A percentile compares a stretch with the other conserved stretches of the same genome.
These are phyloP conservation scores for Achatina immaculata DNA, from an alignment of 1,140 invertebrate genomes.

Conservation along the genomic window DNA sequence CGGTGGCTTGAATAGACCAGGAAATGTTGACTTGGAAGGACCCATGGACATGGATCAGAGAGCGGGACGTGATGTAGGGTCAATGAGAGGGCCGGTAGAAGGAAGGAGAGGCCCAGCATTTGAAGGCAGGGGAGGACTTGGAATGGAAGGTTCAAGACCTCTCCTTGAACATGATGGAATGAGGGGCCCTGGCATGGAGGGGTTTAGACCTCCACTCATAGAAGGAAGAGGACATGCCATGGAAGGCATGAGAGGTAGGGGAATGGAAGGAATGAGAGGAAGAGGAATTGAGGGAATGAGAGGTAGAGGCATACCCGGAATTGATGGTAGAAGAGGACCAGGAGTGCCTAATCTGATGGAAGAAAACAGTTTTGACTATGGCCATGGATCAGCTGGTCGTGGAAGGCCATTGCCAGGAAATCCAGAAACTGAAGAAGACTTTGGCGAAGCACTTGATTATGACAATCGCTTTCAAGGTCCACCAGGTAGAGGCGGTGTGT, in stretches of 20 bases:
- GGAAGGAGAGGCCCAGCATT: slow-evolving; percentile 10
- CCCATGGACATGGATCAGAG: slow-evolving; percentile 40
- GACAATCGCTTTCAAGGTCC: slow-evolving; percentile 27
- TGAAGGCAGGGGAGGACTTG: slow-evolving; percentile 34
- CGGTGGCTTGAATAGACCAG: neutral
- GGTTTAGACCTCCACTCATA: slow-evolving; percentile 1
- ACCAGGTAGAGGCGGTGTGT: slow-evolving; percentile 10
- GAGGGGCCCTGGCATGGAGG: slow-evolving; percentile 30
- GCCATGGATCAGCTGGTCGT: neutral
- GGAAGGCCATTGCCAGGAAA: neutral
- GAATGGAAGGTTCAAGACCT: neutral
- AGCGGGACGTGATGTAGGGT: neutral
- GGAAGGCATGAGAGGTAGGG: slow-evolving; percentile 28
- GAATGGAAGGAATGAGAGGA: slow-evolving; percentile 33
- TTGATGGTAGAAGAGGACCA: slow-evolving; percentile 37
- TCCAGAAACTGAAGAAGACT: neutral
- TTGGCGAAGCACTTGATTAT: slow-evolving; percentile 5
- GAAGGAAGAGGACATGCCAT: neutral
- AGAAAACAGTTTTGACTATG: slow-evolving; percentile 33
- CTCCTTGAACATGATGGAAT: neutral
- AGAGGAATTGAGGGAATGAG: slow-evolving; percentile 27
- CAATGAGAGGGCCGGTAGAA: slow-evolving; percentile 8
- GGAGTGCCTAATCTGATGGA: neutral
- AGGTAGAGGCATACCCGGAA: slow-evolving; percentile 24
- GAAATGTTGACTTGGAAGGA: neutral